phyloP scores from a whole-genome alignment of 2,113 vertebrate genomes.

The Pavo muticus region DNA sequence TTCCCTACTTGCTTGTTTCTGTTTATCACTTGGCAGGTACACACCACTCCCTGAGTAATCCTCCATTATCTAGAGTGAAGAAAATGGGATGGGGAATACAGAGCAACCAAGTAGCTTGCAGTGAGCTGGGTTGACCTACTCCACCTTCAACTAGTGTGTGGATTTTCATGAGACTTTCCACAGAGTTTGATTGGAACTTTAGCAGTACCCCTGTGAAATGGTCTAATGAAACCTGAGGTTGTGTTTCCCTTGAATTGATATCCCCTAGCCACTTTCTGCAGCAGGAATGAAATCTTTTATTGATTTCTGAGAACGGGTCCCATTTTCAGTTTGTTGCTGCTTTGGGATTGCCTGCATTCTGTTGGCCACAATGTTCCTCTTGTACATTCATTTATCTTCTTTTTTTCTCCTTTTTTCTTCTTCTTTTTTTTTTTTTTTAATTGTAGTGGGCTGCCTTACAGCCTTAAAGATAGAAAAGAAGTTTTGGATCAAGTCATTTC shows the following conservation, averaged over 20 bases:
- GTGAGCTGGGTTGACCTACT: not conserved
- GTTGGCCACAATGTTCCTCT: not conserved
- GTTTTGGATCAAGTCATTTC: not conserved
- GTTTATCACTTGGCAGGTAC: accelerated
- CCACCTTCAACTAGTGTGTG: not conserved
- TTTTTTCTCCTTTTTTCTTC: not conserved
- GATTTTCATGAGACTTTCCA: not conserved
- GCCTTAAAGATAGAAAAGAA: accelerated
- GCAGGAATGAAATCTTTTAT: not conserved
- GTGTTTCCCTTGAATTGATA: not conserved
- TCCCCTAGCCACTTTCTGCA: not conserved
- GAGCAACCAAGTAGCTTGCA: not conserved
- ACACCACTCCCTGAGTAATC: not conserved
- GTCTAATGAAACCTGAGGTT: not conserved
- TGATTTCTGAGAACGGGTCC: not conserved
- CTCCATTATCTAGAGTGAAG: not conserved
- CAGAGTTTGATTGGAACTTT: not conserved
- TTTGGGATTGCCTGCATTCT: not conserved
- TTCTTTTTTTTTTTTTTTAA: accelerated
- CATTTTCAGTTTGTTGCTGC: not conserved
- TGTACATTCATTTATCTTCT: not conserved
- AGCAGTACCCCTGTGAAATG: not conserved
- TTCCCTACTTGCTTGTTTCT: not conserved
- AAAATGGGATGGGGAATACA: not conserved
- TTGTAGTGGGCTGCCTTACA: not conserved